A percentile compares a stretch with the other conserved stretches of the same genome.
Evolutionary conservation across 2,888 invertebrate species (phyloP).

Genomic region (Cosmia trapezina): DNA sequence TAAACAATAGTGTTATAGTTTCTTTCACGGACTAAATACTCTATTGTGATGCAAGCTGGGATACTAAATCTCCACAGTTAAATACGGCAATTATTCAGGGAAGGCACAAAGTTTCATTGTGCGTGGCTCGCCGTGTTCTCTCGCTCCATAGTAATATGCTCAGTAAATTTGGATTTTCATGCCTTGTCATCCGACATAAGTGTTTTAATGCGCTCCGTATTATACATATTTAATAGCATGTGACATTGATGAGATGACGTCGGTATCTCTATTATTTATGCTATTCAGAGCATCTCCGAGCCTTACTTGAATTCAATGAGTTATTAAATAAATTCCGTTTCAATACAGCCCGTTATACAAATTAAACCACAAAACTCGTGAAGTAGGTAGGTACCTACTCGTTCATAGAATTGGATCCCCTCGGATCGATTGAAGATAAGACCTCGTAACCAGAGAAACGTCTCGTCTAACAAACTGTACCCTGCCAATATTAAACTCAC

Average conservation of each 20-base stretch:
- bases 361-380: conserved; percentile 73
- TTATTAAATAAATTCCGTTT: conserved; percentile 52
- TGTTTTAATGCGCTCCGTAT: conserved; percentile 81
- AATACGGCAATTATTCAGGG: conserved; percentile 87
- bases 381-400: conserved; percentile 67
- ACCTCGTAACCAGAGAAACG: conserved; percentile 81
- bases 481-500: conserved; percentile 84
- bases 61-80: conserved; percentile 82
- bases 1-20: conserved; percentile 79
- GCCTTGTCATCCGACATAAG: conserved; percentile 85
- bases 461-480: conserved; percentile 74
- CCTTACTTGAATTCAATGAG: conserved; percentile 48
- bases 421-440: conserved; percentile 82
- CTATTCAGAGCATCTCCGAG: conserved; percentile 59
- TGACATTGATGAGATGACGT: conserved; percentile 73
- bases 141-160: conserved; percentile 76
- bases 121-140: conserved; percentile 74
- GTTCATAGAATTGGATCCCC: conserved; percentile 82
- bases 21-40: conserved; percentile 80
- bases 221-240: conserved; percentile 77
- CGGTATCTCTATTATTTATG: conserved; percentile 61
- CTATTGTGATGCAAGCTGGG: conserved; percentile 78
- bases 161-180: conserved; percentile 87
- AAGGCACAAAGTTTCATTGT: conserved; percentile 84
- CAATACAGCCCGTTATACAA: conserved; percentile 58